Percentiles rank a stretch among this genome's conserved stretches.
Conservation (phyloP, 2,113 vertebrate species). For the Dascyllus trimaculatus region DNA sequence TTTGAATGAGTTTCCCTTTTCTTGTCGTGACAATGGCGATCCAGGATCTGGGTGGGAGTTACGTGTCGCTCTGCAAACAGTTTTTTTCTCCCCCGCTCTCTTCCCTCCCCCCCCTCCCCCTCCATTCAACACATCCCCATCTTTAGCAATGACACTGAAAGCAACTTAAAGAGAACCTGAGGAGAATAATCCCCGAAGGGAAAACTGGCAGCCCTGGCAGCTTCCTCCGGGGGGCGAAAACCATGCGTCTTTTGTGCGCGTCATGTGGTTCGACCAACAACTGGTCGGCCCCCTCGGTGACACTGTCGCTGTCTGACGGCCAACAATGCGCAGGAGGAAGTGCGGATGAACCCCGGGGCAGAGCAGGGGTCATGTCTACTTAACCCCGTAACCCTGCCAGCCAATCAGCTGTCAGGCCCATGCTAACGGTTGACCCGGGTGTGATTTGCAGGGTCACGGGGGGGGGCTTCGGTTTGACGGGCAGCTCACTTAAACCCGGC, state of each 20-base stretch:
- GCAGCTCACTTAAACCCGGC: slow-evolving; percentile 73
- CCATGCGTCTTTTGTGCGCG: slow-evolving; percentile 70
- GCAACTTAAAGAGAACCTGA: slow-evolving; percentile 22
- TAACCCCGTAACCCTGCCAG: slow-evolving; percentile 80
- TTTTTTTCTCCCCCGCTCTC: slow-evolving; percentile 15
- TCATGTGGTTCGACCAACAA: slow-evolving; percentile 53
- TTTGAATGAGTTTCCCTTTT: slow-evolving; percentile 85
- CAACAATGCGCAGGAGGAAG: slow-evolving; percentile 83
- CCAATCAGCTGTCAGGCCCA: slow-evolving; percentile 81
- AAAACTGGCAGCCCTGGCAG: not conserved
- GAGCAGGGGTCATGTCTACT: slow-evolving; percentile 83
- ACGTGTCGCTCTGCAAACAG: slow-evolving; percentile 64
- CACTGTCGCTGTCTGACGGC: slow-evolving; percentile 72
- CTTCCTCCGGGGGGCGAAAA: slow-evolving; percentile 39
- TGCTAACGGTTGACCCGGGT: slow-evolving; percentile 71
- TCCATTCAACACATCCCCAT: slow-evolving; percentile 43
- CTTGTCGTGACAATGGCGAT: slow-evolving; percentile 81
- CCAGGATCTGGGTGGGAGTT: slow-evolving; percentile 74
- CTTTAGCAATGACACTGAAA: slow-evolving; percentile 34
- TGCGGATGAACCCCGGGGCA: slow-evolving; percentile 81
- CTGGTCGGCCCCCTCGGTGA: slow-evolving; percentile 51
- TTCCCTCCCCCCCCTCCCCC: not conserved
- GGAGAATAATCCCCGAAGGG: slow-evolving; percentile 27
- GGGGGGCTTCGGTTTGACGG: slow-evolving; percentile 75
- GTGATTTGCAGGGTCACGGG: slow-evolving; percentile 74